These are phyloP conservation scores for Orius insidiosus DNA, from an alignment of 1,140 invertebrate genomes.

Conservation along the genomic window DNA sequence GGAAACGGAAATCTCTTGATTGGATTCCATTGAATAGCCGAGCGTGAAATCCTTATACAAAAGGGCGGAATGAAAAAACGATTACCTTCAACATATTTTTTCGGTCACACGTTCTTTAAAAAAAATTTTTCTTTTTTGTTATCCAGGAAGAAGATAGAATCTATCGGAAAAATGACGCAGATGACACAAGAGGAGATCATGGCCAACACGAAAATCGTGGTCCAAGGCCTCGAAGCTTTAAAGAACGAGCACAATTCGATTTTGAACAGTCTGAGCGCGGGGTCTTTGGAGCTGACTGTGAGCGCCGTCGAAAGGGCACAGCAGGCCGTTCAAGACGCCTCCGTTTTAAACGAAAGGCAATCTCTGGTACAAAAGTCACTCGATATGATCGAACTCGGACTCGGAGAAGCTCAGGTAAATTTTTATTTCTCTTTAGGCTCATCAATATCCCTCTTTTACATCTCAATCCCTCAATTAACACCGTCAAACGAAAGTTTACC, in stretches of 20 bases:
- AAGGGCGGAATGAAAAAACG: too few relatives aligned
- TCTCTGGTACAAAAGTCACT: constrained; percentile 82
- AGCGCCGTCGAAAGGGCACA: constrained; percentile 23
- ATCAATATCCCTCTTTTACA: too few relatives aligned
- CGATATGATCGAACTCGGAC: constrained; percentile 87
- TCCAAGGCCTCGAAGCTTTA: constrained; percentile 86
- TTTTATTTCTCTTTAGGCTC: too few relatives aligned
- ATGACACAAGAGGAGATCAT: constrained; percentile 98
- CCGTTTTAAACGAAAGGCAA: constrained; percentile 60
- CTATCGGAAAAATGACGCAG: constrained; percentile 89
- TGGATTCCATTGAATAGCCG: too few relatives aligned
- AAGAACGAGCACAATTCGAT: constrained; percentile 85
- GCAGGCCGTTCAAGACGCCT: constrained; percentile 29
- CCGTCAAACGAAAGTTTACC: too few relatives aligned
- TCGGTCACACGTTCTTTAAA: not conserved
- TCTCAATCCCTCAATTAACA: too few relatives aligned
- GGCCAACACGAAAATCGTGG: constrained; percentile 84
- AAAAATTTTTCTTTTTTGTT: not conserved
- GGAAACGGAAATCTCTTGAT: too few relatives aligned
- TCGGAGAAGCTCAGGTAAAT: constrained; percentile 81
- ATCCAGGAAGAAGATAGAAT: constrained; percentile 59
- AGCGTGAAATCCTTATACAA: too few relatives aligned
- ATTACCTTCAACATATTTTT: constrained; percentile 2
- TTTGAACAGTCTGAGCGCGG: constrained; percentile 50
- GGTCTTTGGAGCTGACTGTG: constrained; percentile 28